Percentiles rank a stretch among this genome's conserved stretches.
Evolutionary conservation across 92 coral and sea anemone genomes (phyloP).

Genomic region (Galaxea fascicularis): DNA sequence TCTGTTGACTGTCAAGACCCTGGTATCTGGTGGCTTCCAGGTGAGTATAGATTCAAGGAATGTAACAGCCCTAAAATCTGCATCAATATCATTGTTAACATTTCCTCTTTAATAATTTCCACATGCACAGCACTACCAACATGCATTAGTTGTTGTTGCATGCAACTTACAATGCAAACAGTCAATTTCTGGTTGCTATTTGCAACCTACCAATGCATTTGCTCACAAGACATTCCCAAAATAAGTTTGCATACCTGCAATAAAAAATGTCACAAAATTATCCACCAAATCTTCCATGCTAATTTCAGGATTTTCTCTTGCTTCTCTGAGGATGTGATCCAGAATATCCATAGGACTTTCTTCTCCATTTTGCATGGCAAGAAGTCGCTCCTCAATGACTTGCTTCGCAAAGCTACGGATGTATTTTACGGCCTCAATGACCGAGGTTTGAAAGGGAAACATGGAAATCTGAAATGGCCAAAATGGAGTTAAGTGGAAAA

Average conservation of each 20-base stretch:
- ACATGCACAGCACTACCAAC: no score
- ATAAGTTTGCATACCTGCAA: conserved; percentile 47
- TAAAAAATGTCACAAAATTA: conserved; percentile 76
- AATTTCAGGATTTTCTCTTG: conserved; percentile 50
- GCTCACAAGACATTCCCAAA: no score
- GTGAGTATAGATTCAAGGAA: no score
- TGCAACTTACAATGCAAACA: no score
- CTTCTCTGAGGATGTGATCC: conserved; percentile 68
- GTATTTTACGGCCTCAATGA: conserved; percentile 52
- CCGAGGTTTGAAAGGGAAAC: conserved; percentile 52
- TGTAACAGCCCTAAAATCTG: no score
- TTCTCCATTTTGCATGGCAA: conserved; percentile 52
- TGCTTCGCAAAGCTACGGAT: conserved; percentile 70
- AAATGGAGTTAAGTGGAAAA: conserved; percentile 56
- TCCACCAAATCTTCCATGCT: conserved; percentile 72
- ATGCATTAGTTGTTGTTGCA: no score
- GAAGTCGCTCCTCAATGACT: conserved; percentile 61
- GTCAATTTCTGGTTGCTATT: no score
- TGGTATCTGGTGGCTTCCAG: no score
- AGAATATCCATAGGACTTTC: conserved; percentile 65
- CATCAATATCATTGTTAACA: no score
- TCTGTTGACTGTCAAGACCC: no score
- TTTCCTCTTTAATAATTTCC: no score
- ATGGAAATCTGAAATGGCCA: conserved; percentile 66
- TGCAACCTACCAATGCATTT: no score